Evolutionary conservation across 2,797 vertebrate species (phyloP).

Genomic region (Alfaro cultratus): DNA sequence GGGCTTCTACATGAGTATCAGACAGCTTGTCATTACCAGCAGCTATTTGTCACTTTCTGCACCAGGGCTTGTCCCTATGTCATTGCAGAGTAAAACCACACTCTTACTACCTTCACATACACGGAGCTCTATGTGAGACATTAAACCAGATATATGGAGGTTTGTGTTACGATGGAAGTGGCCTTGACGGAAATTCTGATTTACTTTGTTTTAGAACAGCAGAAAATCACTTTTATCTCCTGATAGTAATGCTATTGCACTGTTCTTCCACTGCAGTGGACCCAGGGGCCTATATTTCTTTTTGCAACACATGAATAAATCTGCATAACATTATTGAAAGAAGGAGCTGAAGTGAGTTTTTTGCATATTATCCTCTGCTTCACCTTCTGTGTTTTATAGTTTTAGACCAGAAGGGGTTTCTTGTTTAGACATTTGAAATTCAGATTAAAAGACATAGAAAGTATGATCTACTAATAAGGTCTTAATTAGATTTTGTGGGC

Average conservation of each 20-base stretch:
- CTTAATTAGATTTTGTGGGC: not conserved
- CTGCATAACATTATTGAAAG: conserved; percentile 11
- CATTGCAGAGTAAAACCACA: conserved; percentile 49
- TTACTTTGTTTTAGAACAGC: conserved; percentile 5
- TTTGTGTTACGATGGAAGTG: conserved; percentile 20
- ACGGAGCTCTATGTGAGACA: conserved; percentile 25
- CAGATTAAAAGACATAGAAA: not conserved
- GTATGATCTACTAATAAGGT: not conserved
- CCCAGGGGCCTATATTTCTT: not conserved
- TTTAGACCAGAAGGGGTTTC: not conserved
- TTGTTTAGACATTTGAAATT: not conserved
- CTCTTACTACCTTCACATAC: conserved; percentile 37
- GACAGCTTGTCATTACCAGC: conserved; percentile 52
- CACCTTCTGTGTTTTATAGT: not conserved
- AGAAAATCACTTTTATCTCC: conserved; percentile 33
- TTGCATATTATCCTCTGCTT: conserved; percentile 7
- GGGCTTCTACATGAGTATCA: conserved; percentile 10
- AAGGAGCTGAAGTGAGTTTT: not conserved
- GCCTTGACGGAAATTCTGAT: conserved; percentile 32
- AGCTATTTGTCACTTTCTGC: conserved; percentile 41
- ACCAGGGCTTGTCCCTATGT: conserved; percentile 27
- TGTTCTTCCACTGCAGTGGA: conserved; percentile 6
- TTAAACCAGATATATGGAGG: conserved; percentile 26
- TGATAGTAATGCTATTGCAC: conserved; percentile 11
- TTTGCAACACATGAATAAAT: conserved; percentile 16